Evolutionary conservation across 2,113 vertebrate genomes (phyloP).

Genomic region (Hystrix cristata): DNA sequence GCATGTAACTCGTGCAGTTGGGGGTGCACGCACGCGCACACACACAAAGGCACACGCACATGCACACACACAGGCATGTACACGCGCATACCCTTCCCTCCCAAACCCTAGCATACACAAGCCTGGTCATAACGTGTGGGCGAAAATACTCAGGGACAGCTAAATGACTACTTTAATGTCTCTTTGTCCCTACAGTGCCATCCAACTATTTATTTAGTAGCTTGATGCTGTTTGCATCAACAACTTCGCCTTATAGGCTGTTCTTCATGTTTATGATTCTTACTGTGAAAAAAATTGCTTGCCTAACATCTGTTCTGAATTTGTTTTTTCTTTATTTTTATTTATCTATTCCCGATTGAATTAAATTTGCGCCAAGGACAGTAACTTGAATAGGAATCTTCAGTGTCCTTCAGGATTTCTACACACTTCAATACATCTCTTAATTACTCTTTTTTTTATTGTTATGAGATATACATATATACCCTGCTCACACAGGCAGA

Average conservation of each 20-base stretch:
- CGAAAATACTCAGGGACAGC: slow-evolving; percentile 71
- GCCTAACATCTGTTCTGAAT: slow-evolving; percentile 75
- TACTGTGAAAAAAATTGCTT: slow-evolving; percentile 76
- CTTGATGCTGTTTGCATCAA: slow-evolving; percentile 66
- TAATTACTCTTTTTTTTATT: slow-evolving; percentile 85
- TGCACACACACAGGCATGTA: neutral
- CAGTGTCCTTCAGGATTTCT: slow-evolving; percentile 82
- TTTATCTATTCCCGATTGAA: slow-evolving; percentile 80
- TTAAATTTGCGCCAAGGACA: slow-evolving; percentile 82
- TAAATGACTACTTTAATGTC: slow-evolving; percentile 69
- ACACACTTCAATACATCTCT: slow-evolving; percentile 84
- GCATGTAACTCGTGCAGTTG: neutral
- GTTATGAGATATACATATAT: slow-evolving; percentile 78
- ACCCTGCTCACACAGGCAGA: slow-evolving; percentile 8
- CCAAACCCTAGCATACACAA: neutral
- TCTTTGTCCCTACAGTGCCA: slow-evolving; percentile 40
- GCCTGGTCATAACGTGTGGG: slow-evolving; percentile 39
- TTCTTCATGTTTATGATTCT: slow-evolving; percentile 82
- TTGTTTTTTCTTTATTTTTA: slow-evolving; percentile 82
- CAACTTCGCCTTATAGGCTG: slow-evolving; percentile 72
- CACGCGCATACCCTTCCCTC: neutral
- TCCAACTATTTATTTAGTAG: slow-evolving; percentile 80
- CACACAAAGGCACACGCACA: neutral
- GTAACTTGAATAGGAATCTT: slow-evolving; percentile 82
- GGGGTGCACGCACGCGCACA: neutral